Conservation (phyloP, 2,888 invertebrate species). For the Rotaria socialis region DNA sequence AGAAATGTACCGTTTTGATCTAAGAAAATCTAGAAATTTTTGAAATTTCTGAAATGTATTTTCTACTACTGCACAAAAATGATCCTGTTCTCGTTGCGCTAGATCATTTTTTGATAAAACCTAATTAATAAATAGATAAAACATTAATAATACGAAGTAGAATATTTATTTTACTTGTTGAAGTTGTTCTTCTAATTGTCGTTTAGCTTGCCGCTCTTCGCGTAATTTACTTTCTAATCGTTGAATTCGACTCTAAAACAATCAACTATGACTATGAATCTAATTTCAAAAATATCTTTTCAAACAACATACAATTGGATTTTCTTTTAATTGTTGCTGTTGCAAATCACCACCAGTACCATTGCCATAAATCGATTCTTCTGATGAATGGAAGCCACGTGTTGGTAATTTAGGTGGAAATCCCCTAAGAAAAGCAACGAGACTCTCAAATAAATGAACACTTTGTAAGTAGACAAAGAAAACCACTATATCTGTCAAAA, state of each 20-base stretch:
- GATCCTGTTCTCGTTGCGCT: constrained; percentile 36
- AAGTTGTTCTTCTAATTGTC: constrained; percentile 38
- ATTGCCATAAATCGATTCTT: constrained; percentile 14
- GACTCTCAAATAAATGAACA: too few relatives aligned
- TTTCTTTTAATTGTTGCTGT: not conserved
- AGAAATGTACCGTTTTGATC: constrained; percentile 43
- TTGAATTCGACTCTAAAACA: not conserved
- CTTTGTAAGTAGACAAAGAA: too few relatives aligned
- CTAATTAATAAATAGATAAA: not conserved
- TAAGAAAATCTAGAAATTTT: constrained; percentile 56
- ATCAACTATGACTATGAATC: not conserved
- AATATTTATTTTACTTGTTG: not conserved
- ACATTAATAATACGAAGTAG: not conserved
- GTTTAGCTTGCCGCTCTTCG: constrained; percentile 27
- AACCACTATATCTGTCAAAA: too few relatives aligned
- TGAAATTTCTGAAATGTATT: constrained; percentile 58
- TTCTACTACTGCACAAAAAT: constrained; percentile 53
- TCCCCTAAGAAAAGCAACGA: not conserved
- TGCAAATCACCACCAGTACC: not conserved
- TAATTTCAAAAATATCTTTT: not conserved
- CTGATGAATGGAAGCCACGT: constrained; percentile 4
- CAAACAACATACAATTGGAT: not conserved
- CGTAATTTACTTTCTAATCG: not conserved
- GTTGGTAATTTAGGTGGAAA: constrained; percentile 20
- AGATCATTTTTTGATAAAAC: constrained; percentile 33